Conservation (phyloP, 2,888 invertebrate genomes). For the Tinea pellionella region DNA sequence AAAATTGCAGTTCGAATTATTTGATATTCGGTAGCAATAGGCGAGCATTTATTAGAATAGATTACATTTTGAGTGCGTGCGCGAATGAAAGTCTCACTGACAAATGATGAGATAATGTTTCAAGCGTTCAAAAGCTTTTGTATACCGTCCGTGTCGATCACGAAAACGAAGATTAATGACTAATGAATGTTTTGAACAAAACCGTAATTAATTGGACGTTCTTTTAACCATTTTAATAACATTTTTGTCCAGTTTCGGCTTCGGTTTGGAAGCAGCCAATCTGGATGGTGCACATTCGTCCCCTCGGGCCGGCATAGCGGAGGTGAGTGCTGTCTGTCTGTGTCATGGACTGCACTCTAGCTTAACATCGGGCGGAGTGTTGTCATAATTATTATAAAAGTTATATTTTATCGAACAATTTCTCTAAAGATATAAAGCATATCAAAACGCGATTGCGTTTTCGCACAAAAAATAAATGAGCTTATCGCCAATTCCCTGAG, state of each 20-base stretch:
- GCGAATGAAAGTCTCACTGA: neutral
- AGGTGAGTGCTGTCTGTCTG: too few species aligned
- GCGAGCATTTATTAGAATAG: neutral
- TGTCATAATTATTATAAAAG: too few species aligned
- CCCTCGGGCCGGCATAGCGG: too few species aligned
- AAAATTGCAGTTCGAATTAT: neutral
- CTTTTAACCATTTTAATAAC: neutral
- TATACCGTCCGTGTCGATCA: neutral
- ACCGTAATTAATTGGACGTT: neutral
- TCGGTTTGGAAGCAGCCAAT: too few species aligned
- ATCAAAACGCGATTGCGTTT: neutral
- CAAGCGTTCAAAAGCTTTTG: neutral
- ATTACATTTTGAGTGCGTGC: constrained; percentile 6
- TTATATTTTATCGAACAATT: too few species aligned
- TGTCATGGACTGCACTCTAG: too few species aligned
- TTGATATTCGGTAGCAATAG: neutral
- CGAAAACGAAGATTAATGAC: neutral
- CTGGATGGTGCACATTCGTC: too few species aligned
- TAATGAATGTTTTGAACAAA: neutral
- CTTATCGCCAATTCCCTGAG: neutral
- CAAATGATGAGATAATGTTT: constrained; percentile 4
- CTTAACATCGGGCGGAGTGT: too few species aligned
- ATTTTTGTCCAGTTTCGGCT: too few species aligned
- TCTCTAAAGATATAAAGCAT: too few species aligned
- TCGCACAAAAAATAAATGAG: neutral